A percentile compares a stretch with the other conserved stretches of the same genome.
Conservation (phyloP, 1,140 invertebrate species). For the Saccostrea echinata region DNA sequence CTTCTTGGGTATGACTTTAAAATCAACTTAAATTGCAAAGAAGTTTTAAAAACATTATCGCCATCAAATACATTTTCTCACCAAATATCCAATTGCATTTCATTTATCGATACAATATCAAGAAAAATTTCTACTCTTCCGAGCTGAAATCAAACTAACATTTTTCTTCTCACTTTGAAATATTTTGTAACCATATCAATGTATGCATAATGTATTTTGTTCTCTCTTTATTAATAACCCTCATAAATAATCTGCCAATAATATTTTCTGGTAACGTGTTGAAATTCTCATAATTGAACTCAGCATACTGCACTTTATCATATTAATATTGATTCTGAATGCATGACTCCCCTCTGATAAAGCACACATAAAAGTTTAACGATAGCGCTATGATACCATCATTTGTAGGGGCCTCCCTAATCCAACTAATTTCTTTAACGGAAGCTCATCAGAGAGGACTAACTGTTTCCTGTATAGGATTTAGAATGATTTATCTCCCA, state of each 20-base stretch:
- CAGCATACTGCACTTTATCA: not conserved
- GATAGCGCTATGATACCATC: not conserved
- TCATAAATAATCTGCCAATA: slow-evolving; percentile 9
- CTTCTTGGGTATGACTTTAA: too few species aligned
- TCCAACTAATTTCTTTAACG: not conserved
- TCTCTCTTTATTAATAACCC: not conserved
- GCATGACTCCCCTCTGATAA: not conserved
- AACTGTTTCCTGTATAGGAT: not conserved
- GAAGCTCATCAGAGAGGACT: not conserved
- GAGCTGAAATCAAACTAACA: not conserved
- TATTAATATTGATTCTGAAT: not conserved
- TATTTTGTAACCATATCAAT: too few species aligned
- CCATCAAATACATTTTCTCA: too few species aligned
- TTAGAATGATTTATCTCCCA: not conserved
- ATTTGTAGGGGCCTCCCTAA: not conserved
- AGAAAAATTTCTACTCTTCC: too few species aligned
- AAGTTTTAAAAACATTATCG: too few species aligned
- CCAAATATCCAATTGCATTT: too few species aligned
- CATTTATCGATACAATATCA: too few species aligned
- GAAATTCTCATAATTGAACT: not conserved
- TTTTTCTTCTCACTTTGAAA: not conserved
- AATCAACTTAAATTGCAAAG: too few species aligned
- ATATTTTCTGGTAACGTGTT: slow-evolving; percentile 6
- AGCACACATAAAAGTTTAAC: not conserved
- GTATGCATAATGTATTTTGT: too few species aligned